Evolutionary conservation across 2,888 invertebrate species (phyloP), one percentile per base, ranked within the genome.

Genomic region (Cybosia mesomella): DNA sequence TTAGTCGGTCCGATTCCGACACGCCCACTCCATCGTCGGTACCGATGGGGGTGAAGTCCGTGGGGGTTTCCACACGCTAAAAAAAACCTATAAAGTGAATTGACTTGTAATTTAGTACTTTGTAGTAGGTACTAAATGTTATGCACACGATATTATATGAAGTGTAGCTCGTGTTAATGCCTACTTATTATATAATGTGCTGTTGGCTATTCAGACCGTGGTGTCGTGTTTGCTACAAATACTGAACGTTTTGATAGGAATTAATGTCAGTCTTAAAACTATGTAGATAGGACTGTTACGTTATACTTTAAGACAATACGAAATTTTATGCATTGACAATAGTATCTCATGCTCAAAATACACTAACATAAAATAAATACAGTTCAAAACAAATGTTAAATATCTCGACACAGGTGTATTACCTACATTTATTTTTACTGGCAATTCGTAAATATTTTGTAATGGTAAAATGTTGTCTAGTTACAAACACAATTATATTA

Each of bases 201-300:
- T 49, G 49, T 9, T 49, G 0, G 0, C 49, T 49, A 49, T n/a
- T n/a, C 9, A n/a, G 8, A 49, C 49, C 49, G n/a, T 18, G 43
- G 18, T 43, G 43, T 43, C 43, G n/a, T 49, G 49, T n/a, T 49
- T n/a, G n/a, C 49, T 49, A 49, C 49, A 49, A 49, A 49, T 49
- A 49, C 49, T 49, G 49, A 49, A 49, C 1, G 49, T 49, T 7
- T 49, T 49, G n/a, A 49, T 49, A n/a, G 15, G n/a, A n/a, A 49
- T 49, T 8, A 49, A n/a, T 49, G 49, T 49, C 49, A 49, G 49
- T 49, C 49, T n/a, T 49, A 49, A 49, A 49, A 49, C 49, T n/a
- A 49, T n/a, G 49, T 49, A 49, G 49, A 9, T 9, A 49, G 49
- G n/a, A 49, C n/a, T 49, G 49, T 49, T 49, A n/a, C 49, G 49